Conservation (phyloP, 2,888 invertebrate species). For the Harpalus rubripes region DNA sequence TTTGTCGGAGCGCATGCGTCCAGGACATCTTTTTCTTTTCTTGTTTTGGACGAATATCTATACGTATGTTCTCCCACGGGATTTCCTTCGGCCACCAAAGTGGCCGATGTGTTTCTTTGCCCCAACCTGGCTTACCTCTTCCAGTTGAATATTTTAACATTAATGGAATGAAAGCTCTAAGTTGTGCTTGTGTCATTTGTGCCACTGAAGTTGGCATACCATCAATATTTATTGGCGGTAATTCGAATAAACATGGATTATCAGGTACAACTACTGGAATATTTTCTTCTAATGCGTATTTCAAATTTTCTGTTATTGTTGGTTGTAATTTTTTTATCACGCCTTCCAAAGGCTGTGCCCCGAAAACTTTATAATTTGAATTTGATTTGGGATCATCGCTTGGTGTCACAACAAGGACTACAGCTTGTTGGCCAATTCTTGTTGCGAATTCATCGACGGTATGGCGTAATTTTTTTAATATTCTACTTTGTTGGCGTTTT, state of each 20-base stretch:
- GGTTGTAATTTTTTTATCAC: neutral
- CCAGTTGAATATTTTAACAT: conserved; percentile 86
- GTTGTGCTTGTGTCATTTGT: conserved; percentile 86
- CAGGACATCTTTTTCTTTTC: conserved; percentile 86
- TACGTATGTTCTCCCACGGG: conserved; percentile 86
- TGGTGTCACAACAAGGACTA: conserved; percentile 84
- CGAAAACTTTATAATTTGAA: conserved; percentile 72
- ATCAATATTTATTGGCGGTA: conserved; percentile 84
- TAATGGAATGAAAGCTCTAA: conserved; percentile 84
- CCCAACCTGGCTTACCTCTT: conserved; percentile 86
- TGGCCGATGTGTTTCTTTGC: conserved; percentile 83
- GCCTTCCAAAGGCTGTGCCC: neutral
- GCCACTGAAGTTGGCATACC: conserved; percentile 86
- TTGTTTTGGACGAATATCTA: conserved; percentile 84
- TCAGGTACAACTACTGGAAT: conserved; percentile 75
- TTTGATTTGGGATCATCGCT: conserved; percentile 84
- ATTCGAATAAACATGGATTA: conserved; percentile 82
- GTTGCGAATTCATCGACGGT: conserved; percentile 85
- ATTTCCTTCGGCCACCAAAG: conserved; percentile 86
- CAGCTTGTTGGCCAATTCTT: conserved; percentile 84
- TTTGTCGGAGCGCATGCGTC: conserved; percentile 84
- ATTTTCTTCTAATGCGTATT: neutral
- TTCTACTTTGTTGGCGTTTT: neutral
- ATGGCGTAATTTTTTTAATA: conserved; percentile 75
- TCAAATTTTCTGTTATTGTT: neutral